Percentiles rank a stretch among this genome's conserved stretches.
phyloP scores from a whole-genome alignment of 2,113 vertebrate genomes.

The Coturnix japonica region DNA sequence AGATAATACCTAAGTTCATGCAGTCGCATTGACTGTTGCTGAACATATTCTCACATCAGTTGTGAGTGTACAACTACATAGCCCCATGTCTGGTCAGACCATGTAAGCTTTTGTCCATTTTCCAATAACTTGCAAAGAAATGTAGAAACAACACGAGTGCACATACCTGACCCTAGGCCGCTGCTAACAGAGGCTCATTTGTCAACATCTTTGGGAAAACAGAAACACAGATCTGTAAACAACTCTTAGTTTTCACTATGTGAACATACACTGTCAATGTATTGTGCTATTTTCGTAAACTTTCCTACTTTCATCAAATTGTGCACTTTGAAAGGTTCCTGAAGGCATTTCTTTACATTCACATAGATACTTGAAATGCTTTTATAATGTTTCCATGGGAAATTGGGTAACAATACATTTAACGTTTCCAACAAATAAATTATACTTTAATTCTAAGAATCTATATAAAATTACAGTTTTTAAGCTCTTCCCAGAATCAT shows the following conservation, averaged over 20 bases:
- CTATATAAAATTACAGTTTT: slow-evolving; percentile 9
- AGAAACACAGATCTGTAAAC: not conserved
- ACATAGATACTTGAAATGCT: not conserved
- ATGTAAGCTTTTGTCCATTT: fast-evolving
- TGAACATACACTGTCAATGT: not conserved
- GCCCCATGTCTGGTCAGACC: not conserved
- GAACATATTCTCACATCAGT: not conserved
- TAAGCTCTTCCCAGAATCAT: not conserved
- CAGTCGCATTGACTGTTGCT: not conserved
- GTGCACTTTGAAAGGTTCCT: not conserved
- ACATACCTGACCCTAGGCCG: not conserved
- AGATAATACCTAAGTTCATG: not conserved
- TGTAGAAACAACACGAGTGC: not conserved
- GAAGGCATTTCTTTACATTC: not conserved
- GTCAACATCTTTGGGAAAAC: not conserved
- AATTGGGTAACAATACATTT: not conserved
- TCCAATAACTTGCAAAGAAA: not conserved
- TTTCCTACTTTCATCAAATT: not conserved
- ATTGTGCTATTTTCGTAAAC: not conserved
- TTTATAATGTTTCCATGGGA: not conserved
- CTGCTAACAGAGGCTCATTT: not conserved
- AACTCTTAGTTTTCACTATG: not conserved
- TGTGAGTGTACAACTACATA: not conserved
- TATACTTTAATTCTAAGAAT: slow-evolving; percentile 12
- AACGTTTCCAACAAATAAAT: slow-evolving; percentile 27